Percentiles rank a stretch among this genome's conserved stretches.
These are phyloP conservation scores for Erebia ligea DNA, from an alignment of 2,888 invertebrate species.

Conservation along the genomic window DNA sequence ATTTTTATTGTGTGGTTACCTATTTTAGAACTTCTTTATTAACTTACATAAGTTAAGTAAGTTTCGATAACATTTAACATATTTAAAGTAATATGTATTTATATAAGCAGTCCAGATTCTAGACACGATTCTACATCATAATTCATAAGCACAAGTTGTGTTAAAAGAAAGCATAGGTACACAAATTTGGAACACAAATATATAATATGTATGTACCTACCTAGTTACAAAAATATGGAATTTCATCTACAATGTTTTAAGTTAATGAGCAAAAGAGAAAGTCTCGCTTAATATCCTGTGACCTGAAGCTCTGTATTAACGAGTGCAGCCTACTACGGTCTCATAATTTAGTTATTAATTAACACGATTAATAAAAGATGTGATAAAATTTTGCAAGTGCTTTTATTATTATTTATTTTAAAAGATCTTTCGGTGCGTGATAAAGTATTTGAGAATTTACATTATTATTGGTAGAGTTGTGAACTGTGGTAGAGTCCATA, in stretches of 20 bases:
- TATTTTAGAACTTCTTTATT: no score
- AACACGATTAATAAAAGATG: constrained; percentile 24
- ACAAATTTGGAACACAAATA: no score
- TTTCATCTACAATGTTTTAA: constrained; percentile 13
- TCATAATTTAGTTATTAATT: constrained; percentile 34
- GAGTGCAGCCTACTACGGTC: constrained; percentile 11
- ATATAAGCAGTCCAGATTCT: not conserved
- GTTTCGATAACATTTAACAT: no score
- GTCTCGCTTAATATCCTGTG: constrained; percentile 8
- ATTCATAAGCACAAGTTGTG: not conserved
- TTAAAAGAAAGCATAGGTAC: not conserved
- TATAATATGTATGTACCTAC: no score
- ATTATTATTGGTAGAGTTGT: no score
- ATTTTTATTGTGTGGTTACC: no score
- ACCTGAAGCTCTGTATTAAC: not conserved
- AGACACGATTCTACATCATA: not conserved
- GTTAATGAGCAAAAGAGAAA: constrained; percentile 20
- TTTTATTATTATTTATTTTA: no score
- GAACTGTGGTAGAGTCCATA: no score
- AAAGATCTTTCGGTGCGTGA: no score
- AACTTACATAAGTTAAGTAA: no score
- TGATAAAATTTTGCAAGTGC: constrained; percentile 23
- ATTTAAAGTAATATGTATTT: not conserved
- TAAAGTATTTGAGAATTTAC: no score
- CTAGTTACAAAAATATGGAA: not conserved